Percentiles rank a stretch among this genome's conserved stretches.
Evolutionary conservation across 2,888 invertebrate genomes (phyloP).

Genomic region (Agonopterix arenella): DNA sequence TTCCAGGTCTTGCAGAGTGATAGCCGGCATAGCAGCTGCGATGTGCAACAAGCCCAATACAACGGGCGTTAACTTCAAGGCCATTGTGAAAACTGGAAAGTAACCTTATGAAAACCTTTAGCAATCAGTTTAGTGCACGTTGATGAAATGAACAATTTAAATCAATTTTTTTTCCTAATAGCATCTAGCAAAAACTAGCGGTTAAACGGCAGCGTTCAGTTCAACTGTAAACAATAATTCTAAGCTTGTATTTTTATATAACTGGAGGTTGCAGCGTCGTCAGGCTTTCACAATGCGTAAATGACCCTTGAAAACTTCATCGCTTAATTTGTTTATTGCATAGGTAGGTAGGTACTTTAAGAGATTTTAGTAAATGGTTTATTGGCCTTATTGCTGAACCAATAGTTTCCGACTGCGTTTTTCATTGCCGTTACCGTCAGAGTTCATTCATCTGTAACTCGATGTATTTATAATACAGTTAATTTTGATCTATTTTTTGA

Average conservation of each 20-base stretch:
- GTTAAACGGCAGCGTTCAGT: slow-evolving; percentile 22
- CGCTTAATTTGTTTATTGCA: slow-evolving; percentile 9
- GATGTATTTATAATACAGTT: no score
- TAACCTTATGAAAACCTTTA: no score
- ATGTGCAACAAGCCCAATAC: slow-evolving; percentile 43
- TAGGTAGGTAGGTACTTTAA: background rate
- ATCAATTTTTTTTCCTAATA: background rate
- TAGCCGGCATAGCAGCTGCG: slow-evolving; percentile 33
- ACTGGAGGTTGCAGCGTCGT: slow-evolving; percentile 45
- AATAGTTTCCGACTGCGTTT: no score
- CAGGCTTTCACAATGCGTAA: slow-evolving; percentile 48
- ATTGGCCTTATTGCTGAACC: no score
- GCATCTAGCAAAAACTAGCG: background rate
- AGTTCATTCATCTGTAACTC: no score
- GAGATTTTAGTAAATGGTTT: background rate
- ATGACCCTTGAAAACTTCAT: slow-evolving; percentile 25
- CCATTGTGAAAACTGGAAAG: slow-evolving; percentile 18
- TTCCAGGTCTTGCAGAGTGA: slow-evolving; percentile 49
- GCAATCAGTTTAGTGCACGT: no score
- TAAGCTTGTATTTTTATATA: slow-evolving; percentile 64
- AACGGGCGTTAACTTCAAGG: slow-evolving; percentile 34
- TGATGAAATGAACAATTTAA: background rate
- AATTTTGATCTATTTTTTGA: no score
- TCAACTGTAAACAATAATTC: slow-evolving; percentile 42
- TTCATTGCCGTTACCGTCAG: no score